Evolutionary conservation across 2,888 invertebrate species (phyloP).

Genomic region (Drosophila meridiana): DNA sequence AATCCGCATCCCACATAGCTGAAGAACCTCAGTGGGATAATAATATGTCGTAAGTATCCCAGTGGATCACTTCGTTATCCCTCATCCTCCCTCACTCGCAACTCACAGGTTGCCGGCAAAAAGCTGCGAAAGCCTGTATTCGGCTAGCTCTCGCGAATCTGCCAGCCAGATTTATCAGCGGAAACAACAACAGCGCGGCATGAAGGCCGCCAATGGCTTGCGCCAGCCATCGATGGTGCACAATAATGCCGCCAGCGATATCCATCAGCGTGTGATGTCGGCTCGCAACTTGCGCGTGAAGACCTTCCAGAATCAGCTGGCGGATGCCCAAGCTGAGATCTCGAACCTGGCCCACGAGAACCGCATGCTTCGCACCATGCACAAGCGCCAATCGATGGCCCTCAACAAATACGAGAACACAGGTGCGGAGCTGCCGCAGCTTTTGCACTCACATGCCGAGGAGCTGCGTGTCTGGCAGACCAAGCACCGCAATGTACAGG

Average conservation of each 20-base stretch:
- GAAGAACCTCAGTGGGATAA: constrained; percentile 45
- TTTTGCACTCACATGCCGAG: constrained; percentile 90
- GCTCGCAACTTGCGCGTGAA: constrained; percentile 91
- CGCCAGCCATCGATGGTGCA: constrained; percentile 76
- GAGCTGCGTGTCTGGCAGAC: constrained; percentile 90
- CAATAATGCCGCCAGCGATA: constrained; percentile 82
- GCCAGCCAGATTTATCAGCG: constrained; percentile 79
- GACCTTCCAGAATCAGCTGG: constrained; percentile 91
- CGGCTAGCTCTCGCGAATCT: constrained; percentile 84
- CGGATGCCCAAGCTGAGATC: constrained; percentile 92
- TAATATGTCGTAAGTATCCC: constrained; percentile 80
- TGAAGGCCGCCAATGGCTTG: constrained; percentile 41
- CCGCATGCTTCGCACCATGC: constrained; percentile 90
- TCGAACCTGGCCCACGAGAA: constrained; percentile 91
- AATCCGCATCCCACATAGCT: constrained; percentile 83
- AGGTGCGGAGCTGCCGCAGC: constrained; percentile 91
- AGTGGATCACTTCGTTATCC: constrained; percentile 1
- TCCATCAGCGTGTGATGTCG: constrained; percentile 89
- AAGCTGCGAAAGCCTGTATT: constrained; percentile 85
- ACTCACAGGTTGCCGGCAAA: constrained; percentile 80
- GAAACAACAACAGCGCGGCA: constrained; percentile 56
- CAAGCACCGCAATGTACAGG: constrained; percentile 89
- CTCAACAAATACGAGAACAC: constrained; percentile 91
- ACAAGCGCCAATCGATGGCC: constrained; percentile 92
- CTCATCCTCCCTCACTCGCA: constrained; percentile 8